Evolutionary conservation across 2,113 vertebrate genomes (phyloP).

Genomic region (Nymphicus hollandicus): DNA sequence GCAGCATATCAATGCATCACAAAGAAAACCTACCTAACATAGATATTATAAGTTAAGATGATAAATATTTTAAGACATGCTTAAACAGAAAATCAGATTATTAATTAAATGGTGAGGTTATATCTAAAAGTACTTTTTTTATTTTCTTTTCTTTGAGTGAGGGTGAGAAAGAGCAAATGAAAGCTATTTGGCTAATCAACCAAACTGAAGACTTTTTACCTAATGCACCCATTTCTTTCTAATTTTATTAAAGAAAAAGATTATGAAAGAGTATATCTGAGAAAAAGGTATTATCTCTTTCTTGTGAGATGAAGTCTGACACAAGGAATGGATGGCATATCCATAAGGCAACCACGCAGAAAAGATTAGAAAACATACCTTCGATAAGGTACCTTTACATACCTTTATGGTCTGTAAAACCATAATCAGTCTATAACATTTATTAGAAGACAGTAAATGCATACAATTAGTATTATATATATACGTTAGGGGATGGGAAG

Average conservation of each 20-base stretch:
- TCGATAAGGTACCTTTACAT: background rate
- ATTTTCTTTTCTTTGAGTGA: background rate
- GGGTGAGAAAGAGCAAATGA: background rate
- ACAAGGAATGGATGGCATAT: background rate
- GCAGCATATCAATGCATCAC: background rate
- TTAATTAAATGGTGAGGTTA: background rate
- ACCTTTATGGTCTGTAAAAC: background rate
- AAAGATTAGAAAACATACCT: background rate
- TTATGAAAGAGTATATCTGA: background rate
- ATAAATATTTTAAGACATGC: background rate
- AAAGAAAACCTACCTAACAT: background rate
- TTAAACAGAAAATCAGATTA: background rate
- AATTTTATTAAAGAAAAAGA: background rate
- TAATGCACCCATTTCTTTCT: background rate
- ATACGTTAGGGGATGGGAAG: background rate
- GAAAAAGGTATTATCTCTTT: background rate
- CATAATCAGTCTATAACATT: background rate
- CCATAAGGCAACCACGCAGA: background rate
- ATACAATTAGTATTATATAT: background rate
- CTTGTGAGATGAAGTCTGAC: background rate
- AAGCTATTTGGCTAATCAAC: background rate
- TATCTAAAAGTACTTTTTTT: background rate
- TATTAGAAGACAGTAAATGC: background rate
- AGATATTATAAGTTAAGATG: background rate
- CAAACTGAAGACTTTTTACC: background rate